Evolutionary conservation across 1,140 invertebrate genomes (phyloP).

Genomic region (Aphelenchoides fujianensis): DNA sequence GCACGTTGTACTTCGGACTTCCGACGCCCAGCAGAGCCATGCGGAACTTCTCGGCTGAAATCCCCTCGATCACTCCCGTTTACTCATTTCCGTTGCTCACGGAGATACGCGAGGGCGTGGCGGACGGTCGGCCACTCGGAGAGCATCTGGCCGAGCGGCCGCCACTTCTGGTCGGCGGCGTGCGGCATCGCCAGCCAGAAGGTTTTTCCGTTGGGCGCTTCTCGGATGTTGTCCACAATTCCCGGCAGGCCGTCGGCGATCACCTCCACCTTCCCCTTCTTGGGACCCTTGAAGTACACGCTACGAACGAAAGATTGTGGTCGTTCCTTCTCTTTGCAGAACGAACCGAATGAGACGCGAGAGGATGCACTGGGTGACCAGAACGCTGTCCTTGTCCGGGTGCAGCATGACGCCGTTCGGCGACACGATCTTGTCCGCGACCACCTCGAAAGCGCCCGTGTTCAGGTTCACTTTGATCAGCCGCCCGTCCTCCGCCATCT

Average conservation of each 20-base stretch:
- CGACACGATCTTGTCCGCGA: slow-evolving; percentile 5
- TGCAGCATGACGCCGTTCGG: slow-evolving; percentile 20
- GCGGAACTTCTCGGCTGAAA: slow-evolving; percentile 11
- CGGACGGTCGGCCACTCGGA: background rate
- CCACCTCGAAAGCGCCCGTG: slow-evolving; percentile 10
- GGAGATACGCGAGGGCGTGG: background rate
- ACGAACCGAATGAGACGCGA: slow-evolving; percentile 9
- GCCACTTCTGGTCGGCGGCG: background rate
- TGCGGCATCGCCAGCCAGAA: slow-evolving; percentile 10
- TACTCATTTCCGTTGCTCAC: background rate
- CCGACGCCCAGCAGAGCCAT: background rate
- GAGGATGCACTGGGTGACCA: background rate
- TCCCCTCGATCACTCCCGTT: background rate
- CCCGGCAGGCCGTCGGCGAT: slow-evolving; percentile 14
- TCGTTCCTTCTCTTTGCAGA: background rate
- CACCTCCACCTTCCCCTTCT: slow-evolving; percentile 17
- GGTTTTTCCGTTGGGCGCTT: background rate
- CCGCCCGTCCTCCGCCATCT: slow-evolving; percentile 5
- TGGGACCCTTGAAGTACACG: slow-evolving; percentile 18
- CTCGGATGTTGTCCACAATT: slow-evolving; percentile 15
- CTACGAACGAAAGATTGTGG: background rate
- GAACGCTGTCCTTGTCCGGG: slow-evolving; percentile 7
- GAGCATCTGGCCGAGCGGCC: background rate
- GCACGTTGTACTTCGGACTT: background rate
- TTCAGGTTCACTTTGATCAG: slow-evolving; percentile 16